Percentiles rank a stretch among this genome's conserved stretches.
Conservation (phyloP, 1,140 invertebrate species). For the Asobara japonica region DNA sequence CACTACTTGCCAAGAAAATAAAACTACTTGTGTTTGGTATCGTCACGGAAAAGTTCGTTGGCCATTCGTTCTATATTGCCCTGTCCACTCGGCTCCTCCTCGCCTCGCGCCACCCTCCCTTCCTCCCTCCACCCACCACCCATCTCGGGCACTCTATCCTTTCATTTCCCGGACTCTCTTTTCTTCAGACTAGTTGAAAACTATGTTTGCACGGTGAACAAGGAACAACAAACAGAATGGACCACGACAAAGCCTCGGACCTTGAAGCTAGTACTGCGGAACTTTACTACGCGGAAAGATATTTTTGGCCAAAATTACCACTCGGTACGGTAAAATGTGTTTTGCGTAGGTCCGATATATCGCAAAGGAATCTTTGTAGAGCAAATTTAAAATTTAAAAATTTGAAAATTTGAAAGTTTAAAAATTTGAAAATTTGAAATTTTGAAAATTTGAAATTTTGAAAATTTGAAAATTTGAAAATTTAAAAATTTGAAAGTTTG, state of each 20-base stretch:
- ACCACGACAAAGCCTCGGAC: constrained; percentile 1
- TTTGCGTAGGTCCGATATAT: too few relatives aligned
- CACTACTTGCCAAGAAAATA: constrained; percentile 4
- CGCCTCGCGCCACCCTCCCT: too few relatives aligned
- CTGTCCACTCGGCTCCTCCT: constrained; percentile 21
- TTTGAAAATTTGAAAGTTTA: too few relatives aligned
- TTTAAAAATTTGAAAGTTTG: too few relatives aligned
- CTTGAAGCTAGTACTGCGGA: constrained; percentile 22
- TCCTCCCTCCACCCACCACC: constrained; percentile 29
- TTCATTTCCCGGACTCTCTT: constrained; percentile 38
- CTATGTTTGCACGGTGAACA: constrained; percentile 13
- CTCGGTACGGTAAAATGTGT: too few relatives aligned
- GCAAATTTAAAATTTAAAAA: too few relatives aligned
- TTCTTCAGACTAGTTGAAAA: constrained; percentile 19
- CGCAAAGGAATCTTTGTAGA: too few relatives aligned
- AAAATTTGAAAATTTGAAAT: too few relatives aligned
- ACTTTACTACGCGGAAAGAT: too few relatives aligned
- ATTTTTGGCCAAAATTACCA: too few relatives aligned
- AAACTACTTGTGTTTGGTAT: constrained; percentile 12
- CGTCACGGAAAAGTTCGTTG: constrained; percentile 1
- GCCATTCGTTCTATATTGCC: constrained; percentile 15
- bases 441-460: too few relatives aligned
- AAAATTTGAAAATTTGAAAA: too few relatives aligned
- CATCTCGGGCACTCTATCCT: constrained; percentile 16
- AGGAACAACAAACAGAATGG: neutral